These are phyloP conservation scores for Villa cingulata DNA, from an alignment of 2,888 invertebrate genomes.

Conservation along the genomic window DNA sequence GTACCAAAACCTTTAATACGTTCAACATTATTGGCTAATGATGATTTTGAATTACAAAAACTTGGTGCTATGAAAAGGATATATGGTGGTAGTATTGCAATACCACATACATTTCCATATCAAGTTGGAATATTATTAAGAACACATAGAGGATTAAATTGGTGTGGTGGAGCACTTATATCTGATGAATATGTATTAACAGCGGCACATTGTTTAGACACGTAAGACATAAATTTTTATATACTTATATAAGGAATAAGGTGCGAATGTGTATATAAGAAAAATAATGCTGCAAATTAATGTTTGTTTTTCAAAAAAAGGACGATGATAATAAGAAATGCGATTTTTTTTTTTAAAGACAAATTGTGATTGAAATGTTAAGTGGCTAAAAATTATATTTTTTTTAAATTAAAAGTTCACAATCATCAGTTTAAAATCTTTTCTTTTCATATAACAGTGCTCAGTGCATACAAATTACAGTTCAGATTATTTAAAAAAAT, in stretches of 20 bases:
- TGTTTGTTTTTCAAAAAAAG: not conserved
- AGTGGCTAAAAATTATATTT: no score
- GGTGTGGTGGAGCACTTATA: slow-evolving; percentile 29
- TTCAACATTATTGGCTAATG: not conserved
- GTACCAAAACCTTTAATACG: slow-evolving; percentile 1
- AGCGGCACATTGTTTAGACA: slow-evolving; percentile 29
- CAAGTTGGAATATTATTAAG: slow-evolving; percentile 25
- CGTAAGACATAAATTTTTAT: slow-evolving; percentile 13
- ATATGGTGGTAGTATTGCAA: slow-evolving; percentile 11
- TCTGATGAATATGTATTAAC: slow-evolving; percentile 23
- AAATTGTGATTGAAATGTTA: no score
- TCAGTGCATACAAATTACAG: no score
- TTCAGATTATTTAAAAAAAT: no score
- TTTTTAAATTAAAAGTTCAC: no score
- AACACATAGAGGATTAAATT: slow-evolving; percentile 12
- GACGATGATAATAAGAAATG: no score
- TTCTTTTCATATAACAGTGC: no score
- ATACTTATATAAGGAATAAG: no score
- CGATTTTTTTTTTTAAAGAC: no score
- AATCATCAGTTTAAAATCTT: no score
- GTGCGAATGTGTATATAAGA: not conserved
- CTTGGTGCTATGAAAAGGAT: slow-evolving; percentile 9
- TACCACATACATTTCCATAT: slow-evolving; percentile 23
- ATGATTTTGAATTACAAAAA: slow-evolving; percentile 1
- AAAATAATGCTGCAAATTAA: not conserved